Conservation (phyloP, 2,797 vertebrate genomes). For the Sardinella longiceps region DNA sequence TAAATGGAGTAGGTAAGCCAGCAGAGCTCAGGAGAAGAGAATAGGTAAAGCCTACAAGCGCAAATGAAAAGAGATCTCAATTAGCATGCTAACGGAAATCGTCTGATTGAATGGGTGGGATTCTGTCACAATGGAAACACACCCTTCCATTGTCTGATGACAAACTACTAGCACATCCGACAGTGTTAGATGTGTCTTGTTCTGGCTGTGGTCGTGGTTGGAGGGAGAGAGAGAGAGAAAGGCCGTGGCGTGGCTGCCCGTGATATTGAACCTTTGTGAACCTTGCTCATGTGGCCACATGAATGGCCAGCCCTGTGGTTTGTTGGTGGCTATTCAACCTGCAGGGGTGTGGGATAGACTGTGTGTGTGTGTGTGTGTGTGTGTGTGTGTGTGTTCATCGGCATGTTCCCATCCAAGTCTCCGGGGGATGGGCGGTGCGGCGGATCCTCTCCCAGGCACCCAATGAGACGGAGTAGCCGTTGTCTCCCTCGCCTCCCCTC, state of each 20-base stretch:
- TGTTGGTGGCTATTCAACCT: conserved; percentile 41
- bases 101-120: conserved; percentile 19
- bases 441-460: conserved; percentile 42
- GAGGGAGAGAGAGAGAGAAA: neutral
- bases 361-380: neutral
- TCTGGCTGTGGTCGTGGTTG: neutral
- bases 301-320: conserved; percentile 31
- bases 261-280: conserved; percentile 29
- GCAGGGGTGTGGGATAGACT: neutral
- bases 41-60: neutral
- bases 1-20: neutral
- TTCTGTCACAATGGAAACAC: conserved; percentile 13
- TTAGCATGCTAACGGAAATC: neutral
- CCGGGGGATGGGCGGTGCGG: conserved; percentile 69
- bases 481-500: conserved; percentile 37
- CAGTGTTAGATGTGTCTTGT: neutral
- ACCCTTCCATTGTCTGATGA: conserved; percentile 13
- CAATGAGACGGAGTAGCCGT: conserved; percentile 38
- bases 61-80: neutral
- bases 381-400: conserved; percentile 6
- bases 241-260: neutral
- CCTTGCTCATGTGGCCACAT: conserved; percentile 11
- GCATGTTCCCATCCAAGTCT: conserved; percentile 55
- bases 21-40: neutral
- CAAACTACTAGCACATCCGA: conserved; percentile 5